Conservation (phyloP, 1,140 invertebrate genomes). For the Bacillus rossius region DNA sequence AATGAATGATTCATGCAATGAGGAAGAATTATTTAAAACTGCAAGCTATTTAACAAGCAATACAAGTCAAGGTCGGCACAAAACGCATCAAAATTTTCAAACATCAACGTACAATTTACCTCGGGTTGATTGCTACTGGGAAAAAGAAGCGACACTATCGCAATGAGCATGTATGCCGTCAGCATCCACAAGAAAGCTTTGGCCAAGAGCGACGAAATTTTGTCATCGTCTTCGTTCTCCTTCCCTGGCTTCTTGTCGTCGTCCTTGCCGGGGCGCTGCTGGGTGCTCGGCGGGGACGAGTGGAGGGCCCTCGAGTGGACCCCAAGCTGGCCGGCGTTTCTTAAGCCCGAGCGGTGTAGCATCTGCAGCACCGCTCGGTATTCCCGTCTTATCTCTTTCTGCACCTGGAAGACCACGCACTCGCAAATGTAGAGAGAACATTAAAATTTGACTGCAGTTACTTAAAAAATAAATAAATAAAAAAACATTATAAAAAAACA, state of each 20-base stretch:
- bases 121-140: conserved; percentile 67
- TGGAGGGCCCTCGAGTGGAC: neutral
- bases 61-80: too few relatives aligned
- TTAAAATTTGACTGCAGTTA: too few relatives aligned
- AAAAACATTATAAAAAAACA: too few relatives aligned
- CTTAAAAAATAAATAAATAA: too few relatives aligned
- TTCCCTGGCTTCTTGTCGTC: conserved; percentile 26
- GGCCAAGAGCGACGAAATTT: conserved; percentile 58
- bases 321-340: neutral
- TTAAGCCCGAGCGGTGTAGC: conserved; percentile 8
- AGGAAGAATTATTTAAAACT: too few relatives aligned
- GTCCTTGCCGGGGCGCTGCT: neutral
- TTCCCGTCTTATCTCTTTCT: neutral
- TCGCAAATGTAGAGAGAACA: too few relatives aligned
- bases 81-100: too few relatives aligned
- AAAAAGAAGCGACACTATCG: conserved; percentile 61
- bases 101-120: conserved; percentile 40
- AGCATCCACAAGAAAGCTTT: conserved; percentile 72
- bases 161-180: conserved; percentile 64
- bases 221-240: conserved; percentile 55
- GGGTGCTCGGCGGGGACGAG: neutral
- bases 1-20: too few relatives aligned
- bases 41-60: too few relatives aligned
- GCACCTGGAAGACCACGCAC: neutral
- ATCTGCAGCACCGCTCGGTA: neutral